Evolutionary conservation across 1,140 invertebrate genomes (phyloP), one percentile per base, ranked within the genome.

Genomic region (Hyles vespertilio): DNA sequence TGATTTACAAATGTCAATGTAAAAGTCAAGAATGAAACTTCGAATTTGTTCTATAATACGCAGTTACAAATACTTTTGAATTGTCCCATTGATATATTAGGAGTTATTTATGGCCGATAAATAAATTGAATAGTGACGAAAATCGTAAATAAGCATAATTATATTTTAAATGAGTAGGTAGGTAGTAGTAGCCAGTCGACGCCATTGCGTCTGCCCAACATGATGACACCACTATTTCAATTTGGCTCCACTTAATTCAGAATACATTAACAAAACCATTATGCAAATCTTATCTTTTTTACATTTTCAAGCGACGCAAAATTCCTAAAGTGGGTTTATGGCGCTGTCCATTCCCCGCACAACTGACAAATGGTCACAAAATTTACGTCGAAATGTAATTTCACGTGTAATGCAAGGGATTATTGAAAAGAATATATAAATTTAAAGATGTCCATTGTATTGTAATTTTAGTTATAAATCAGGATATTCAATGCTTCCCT

Each of bases 401-500:
- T 70, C 65, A 66, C 58, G 61, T 56, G 61, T 66, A 68, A 64
- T 65, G 64, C 56, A 53, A 40, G 36, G 57, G 51, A 70, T 67
- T 59, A 76, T 75, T 75, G 66, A 70, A 73, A 69, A 63, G 60
- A 58, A 74, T 36, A 57, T 64, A 79, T 78, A 74, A 79, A 82
- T 76, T 70, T 56, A 61, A 66, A 67, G 65, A 67, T 70, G 61
- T 70, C 63, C 69, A 74, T 77, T 79, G 70, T 75, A 79, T 80
- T 74, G 61, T 75, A 67, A 78, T 79, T 65, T 72, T 49, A 65
- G 59, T 66, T 60, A 66, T 84, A 84, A 81, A 84, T 84, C 79
- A 79, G 67, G 60, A 68, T 67, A 70, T 78, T 74, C 69, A 79
- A 74, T 78, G 63, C 58, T 63, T 70, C 62, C 63, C 67, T 76